phyloP scores from a whole-genome alignment of 1,140 invertebrate genomes.

The Charaxes varanes region DNA sequence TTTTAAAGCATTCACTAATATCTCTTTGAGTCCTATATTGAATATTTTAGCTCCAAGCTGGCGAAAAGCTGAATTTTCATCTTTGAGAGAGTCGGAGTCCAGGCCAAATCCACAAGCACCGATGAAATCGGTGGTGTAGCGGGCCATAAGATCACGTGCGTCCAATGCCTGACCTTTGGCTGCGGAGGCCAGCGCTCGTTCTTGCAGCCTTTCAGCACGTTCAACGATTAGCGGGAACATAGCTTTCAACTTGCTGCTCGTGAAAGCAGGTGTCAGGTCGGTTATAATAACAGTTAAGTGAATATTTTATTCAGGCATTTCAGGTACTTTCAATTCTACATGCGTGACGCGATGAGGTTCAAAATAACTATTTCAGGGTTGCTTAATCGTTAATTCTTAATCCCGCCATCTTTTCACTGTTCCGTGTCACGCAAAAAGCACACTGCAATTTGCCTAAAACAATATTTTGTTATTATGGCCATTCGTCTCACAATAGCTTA shows the following conservation, averaged over 20 bases:
- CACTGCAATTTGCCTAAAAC: too few relatives aligned
- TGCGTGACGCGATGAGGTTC: slow-evolving; percentile 49
- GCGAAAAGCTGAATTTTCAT: slow-evolving; percentile 7
- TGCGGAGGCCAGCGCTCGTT: background rate
- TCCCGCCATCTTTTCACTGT: slow-evolving; percentile 31
- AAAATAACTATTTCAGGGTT: slow-evolving; percentile 52
- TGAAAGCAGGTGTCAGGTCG: slow-evolving; percentile 15
- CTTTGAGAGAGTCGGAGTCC: slow-evolving; percentile 2
- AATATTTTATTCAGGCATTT: slow-evolving; percentile 53
- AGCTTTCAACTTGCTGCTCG: too few relatives aligned
- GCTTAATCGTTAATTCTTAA: slow-evolving; percentile 46
- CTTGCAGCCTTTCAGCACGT: slow-evolving; percentile 8
- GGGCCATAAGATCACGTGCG: slow-evolving; percentile 6
- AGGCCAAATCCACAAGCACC: too few relatives aligned
- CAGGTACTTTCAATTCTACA: slow-evolving; percentile 20
- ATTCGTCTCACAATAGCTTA: too few relatives aligned
- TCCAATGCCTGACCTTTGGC: background rate
- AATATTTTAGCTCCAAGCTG: slow-evolving; percentile 10
- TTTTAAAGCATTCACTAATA: slow-evolving; percentile 8
- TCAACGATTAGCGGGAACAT: slow-evolving; percentile 13
- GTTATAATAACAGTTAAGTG: slow-evolving; percentile 38
- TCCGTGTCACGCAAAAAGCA: slow-evolving; percentile 8
- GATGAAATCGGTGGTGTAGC: too few relatives aligned
- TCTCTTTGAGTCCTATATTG: slow-evolving; percentile 6
- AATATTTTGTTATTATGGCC: too few relatives aligned